These are phyloP conservation scores for Brachypodius melanocephalos DNA, from an alignment of 2,113 vertebrate species.

Conservation along the genomic window DNA sequence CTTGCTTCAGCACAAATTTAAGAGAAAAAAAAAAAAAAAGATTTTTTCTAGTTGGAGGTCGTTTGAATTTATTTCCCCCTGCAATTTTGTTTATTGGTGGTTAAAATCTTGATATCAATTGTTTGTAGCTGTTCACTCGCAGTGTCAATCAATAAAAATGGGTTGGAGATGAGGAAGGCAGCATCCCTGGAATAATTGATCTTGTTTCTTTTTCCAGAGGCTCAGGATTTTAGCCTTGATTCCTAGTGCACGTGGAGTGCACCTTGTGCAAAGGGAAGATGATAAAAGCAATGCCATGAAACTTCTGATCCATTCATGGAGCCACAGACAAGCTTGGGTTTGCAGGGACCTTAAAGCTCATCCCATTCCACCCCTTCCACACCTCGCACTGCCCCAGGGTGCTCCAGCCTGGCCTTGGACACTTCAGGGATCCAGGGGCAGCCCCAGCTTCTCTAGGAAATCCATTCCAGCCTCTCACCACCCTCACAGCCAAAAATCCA, in stretches of 20 bases:
- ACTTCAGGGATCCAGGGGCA: not conserved
- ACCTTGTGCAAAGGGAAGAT: accelerated
- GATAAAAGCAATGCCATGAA: accelerated
- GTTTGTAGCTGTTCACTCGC: not conserved
- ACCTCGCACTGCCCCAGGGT: accelerated
- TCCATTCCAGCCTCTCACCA: accelerated
- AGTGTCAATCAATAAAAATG: slow-evolving; percentile 19
- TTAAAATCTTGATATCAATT: not conserved
- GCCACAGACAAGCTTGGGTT: accelerated
- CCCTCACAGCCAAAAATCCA: not conserved
- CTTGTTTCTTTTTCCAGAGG: not conserved
- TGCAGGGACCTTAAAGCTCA: not conserved
- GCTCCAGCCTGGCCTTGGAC: not conserved
- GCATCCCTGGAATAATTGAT: slow-evolving; percentile 2
- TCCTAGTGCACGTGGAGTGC: accelerated
- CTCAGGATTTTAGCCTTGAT: not conserved
- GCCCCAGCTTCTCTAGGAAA: not conserved
- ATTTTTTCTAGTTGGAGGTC: not conserved
- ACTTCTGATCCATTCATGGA: not conserved
- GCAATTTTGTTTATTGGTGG: slow-evolving; percentile 15
- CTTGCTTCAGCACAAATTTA: slow-evolving; percentile 8
- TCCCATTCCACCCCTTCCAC: not conserved
- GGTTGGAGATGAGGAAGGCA: slow-evolving; percentile 11
- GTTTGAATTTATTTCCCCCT: not conserved
- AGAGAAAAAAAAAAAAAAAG: not conserved